Evolutionary conservation across 2,113 vertebrate species (phyloP), one percentile per base, ranked within the genome.

Genomic region (Muscicapa adusta): DNA sequence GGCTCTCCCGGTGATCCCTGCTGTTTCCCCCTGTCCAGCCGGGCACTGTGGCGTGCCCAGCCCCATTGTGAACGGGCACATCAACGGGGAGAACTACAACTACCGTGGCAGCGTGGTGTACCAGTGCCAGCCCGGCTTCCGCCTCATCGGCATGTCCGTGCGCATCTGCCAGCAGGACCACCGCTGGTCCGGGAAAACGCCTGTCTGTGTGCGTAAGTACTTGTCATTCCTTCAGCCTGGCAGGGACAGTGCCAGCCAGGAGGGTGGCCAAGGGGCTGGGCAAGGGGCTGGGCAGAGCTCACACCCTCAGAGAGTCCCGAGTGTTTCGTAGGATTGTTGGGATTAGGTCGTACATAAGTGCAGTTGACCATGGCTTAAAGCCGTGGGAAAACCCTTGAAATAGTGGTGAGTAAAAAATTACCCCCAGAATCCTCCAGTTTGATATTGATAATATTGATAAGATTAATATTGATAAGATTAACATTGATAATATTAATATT

Each of bases 141-240:
- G 99, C 50, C 98, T 99, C 9, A 99, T 99, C 18, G 99, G 99
- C 12, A 99, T 99, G 97, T 99, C 99, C 0, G 99, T 99, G 94
- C 98, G 99, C 45, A 99, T 99, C 97, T 99, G 99, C 97, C 99
- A 99, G 96, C 99, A 99, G 97, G 99, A 99, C 61, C 99, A 99
- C 89, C 98, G 96, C 94, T 99, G 99, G 99, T 99, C 99, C 6
- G 99, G 99, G 66, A 98, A 96, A 70, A 98, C 99, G 7, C 99
- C 99, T 73, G 98, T 99, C 97, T 99, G 99, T 97, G 99, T 99
- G 97, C 98, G 99, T 99, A 99, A 99, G 99, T 99, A 96, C 68
- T 88, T 60, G 57, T 31, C 91, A 25, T 88, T 60, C 62, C 88
- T 91, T 72, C 79, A 66, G 95, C 60, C 36, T 1, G 31, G 23